Base-by-base conservation (phyloP, 2,113 vertebrate genomes). In the Thunnus maccoyii region DNA sequence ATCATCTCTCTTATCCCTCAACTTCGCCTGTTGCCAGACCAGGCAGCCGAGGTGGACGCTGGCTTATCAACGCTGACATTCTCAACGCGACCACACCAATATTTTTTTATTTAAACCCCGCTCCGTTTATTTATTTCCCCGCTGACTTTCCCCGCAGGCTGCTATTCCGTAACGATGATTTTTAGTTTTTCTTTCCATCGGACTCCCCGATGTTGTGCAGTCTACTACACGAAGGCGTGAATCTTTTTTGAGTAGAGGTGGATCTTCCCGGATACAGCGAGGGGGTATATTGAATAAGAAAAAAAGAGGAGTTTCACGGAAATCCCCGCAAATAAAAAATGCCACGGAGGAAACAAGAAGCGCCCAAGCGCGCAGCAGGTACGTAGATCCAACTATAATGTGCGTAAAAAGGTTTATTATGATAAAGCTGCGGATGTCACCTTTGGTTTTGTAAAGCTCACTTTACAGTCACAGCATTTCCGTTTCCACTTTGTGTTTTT, bases 271-370 rank as follows among this genome's bases (percentile, higher is more conserved):
- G 96, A 94, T 94, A 95, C 95, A 88, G 85, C 91, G 90, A 89
- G 94, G 92, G 93, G 92, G 93, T 68, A 44, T 83, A 85, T 81
- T 72, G 76, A 88, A 81, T 78, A 48, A 55, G 61, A 63, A 73
- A 73, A 93, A 86, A 85, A 91, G 83, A 90, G 87, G 83, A 93
- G 82, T 92, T 91, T 81, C 54, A 78, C 85, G 93, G 92, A 94
- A 93, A 95, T 91, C 94, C 73, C 78, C 84, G 17, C 41, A 56
- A 66, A 85, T 27, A 67, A 20, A 96, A 92, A 94, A 99, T 99
- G 98, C 97, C 98, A 92, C 94, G 98, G 94, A 97, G 97, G 96
- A 99, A 99, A 96, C 98, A 99, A 97, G 97, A 99, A 90, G 97
- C 97, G 96, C 98, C 98, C 85, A 96, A 96, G 95, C 97, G 97